phyloP scores from a whole-genome alignment of 2,113 vertebrate genomes.

The Dinomys branickii region DNA sequence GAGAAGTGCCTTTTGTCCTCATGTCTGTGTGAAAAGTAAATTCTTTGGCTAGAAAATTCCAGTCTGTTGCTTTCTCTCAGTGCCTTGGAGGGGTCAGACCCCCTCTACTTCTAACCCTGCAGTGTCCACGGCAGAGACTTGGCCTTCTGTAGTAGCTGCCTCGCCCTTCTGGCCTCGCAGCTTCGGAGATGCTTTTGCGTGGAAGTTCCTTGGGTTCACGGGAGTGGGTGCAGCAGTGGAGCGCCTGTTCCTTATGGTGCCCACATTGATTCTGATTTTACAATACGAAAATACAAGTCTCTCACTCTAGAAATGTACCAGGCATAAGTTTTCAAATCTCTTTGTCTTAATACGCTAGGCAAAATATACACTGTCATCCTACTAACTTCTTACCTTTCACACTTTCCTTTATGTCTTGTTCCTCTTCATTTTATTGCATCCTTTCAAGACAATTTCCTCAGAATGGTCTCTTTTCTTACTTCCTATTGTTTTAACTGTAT shows the following conservation, averaged over 20 bases:
- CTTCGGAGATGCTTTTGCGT: background rate
- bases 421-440: too few species aligned
- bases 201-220: background rate
- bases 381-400: background rate
- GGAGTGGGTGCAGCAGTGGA: rapidly evolving
- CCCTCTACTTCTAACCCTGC: background rate
- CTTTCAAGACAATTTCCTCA: background rate
- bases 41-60: background rate
- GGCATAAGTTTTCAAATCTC: background rate
- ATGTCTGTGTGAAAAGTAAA: background rate
- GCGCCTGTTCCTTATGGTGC: too few species aligned
- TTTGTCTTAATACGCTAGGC: background rate
- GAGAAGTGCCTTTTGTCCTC: background rate
- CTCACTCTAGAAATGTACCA: background rate
- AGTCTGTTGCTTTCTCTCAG: background rate
- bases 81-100: too few species aligned
- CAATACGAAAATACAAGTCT: too few species aligned
- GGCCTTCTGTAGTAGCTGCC: background rate
- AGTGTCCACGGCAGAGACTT: background rate
- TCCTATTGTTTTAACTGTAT: background rate
- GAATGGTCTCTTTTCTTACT: background rate
- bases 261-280: background rate
- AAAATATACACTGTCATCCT: background rate
- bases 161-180: background rate
- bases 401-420: background rate